phyloP scores from a whole-genome alignment of 2,113 vertebrate genomes.

The Hemibagrus wyckioides region DNA sequence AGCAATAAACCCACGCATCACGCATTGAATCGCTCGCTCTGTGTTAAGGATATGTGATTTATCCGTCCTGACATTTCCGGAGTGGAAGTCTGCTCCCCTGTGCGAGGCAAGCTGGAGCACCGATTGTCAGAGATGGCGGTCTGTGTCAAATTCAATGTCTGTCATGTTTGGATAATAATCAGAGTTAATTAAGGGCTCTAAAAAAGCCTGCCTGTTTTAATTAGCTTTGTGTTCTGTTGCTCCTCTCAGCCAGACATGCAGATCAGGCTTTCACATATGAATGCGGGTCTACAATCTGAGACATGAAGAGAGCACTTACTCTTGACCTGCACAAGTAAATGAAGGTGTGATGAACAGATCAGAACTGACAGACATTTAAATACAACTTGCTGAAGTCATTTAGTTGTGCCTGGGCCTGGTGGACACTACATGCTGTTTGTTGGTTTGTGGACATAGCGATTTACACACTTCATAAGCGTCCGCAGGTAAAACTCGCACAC shows the following conservation, averaged over 20 bases:
- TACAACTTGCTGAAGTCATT: background rate
- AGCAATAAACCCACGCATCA: constrained; percentile 39
- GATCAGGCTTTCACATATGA: constrained; percentile 33
- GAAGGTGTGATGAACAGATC: background rate
- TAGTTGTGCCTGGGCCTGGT: background rate
- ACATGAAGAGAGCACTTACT: background rate
- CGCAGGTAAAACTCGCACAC: background rate
- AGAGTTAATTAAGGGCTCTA: constrained; percentile 76
- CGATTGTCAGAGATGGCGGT: constrained; percentile 57
- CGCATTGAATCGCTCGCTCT: constrained; percentile 25
- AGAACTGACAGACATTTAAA: background rate
- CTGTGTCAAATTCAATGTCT: constrained; percentile 76
- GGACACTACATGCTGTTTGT: background rate
- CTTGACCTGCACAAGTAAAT: background rate
- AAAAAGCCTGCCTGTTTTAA: constrained; percentile 77
- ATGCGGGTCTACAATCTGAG: background rate
- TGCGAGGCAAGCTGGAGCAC: constrained; percentile 42
- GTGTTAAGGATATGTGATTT: constrained; percentile 49
- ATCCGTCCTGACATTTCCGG: constrained; percentile 51
- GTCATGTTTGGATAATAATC: constrained; percentile 76
- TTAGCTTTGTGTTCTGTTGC: constrained; percentile 48
- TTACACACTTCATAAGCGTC: background rate
- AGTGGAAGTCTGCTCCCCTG: constrained; percentile 35
- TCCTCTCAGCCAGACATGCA: constrained; percentile 30
- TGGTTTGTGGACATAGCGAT: background rate